Evolutionary conservation across 2,888 invertebrate species (phyloP), one percentile per base, ranked within the genome.

Genomic region (Eurytoma adleriae): DNA sequence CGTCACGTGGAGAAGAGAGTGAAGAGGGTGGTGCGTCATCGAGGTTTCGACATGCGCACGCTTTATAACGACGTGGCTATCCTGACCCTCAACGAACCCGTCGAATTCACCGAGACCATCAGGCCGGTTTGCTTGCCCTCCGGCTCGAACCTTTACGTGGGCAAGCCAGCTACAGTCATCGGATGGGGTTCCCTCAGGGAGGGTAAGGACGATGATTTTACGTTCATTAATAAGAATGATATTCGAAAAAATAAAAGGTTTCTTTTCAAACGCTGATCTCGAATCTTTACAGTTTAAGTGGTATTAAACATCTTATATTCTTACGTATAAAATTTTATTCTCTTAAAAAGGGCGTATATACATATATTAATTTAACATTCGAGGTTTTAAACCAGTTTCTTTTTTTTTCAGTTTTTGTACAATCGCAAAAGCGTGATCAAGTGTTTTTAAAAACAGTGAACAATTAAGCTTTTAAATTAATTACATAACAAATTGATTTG

Each of bases 151-250:
- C 92, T 93, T 1, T 96, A 95, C 87, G 92, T 93, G 54, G 96
- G 96, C 1, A 93, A 93, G 83, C 92, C 93, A 14, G 97, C 94
- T 1, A 96, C 96, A 0, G 96, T 97, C 3, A 95, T 96, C 78
- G 97, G 97, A 61, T 97, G 97, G 97, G 97, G 97, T 67, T 96
- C 96, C 86, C 91, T 96, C 83, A 92, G 94, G 86, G 96, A 96
- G 91, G 95, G 96, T 95, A 88, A 92, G 93, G 16, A 4, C 16
- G n/a, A 18, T 14, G 4, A 56, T 56, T 56, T 56, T 18, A 52
- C 69, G 48, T 73, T 40, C 5, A 40, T 40, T 40, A 40, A 4
- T 7, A 4, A 4, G 7, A 40, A 7, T 4, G 40, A n/a, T n/a
- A n/a, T n/a, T n/a, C n/a, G 40, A 0, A 40, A 40, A 7, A 7